Evolutionary conservation across 2,113 vertebrate genomes (phyloP).

Genomic region (Periophthalmus modestus): DNA sequence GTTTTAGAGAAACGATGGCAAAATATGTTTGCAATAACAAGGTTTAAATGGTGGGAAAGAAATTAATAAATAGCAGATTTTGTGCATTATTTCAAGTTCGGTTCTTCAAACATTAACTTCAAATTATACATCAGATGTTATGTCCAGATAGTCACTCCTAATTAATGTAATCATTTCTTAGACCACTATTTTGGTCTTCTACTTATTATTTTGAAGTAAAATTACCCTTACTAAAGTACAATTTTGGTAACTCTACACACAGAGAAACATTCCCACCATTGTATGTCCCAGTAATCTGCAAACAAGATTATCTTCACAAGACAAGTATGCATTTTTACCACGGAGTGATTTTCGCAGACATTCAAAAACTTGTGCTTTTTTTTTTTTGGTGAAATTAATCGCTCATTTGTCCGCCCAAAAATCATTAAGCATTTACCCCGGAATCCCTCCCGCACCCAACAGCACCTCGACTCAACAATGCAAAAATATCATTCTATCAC

Average conservation of each 20-base stretch:
- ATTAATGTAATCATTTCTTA: too few relatives aligned
- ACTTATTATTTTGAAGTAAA: too few relatives aligned
- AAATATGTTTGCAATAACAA: neutral
- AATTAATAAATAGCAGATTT: neutral
- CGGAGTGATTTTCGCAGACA: slow-evolving; percentile 48
- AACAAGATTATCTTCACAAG: slow-evolving; percentile 16
- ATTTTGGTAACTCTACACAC: too few relatives aligned
- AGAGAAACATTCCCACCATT: neutral
- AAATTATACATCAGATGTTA: too few relatives aligned
- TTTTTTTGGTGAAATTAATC: slow-evolving; percentile 22
- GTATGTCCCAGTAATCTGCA: neutral
- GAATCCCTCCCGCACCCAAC: slow-evolving; percentile 19
- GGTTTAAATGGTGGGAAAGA: neutral
- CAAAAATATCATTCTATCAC: slow-evolving; percentile 72
- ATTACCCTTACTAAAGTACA: too few relatives aligned
- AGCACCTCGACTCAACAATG: slow-evolving; percentile 63
- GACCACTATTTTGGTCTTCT: too few relatives aligned
- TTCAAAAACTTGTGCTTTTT: slow-evolving; percentile 34
- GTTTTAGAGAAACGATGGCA: neutral
- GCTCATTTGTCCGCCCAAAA: neutral
- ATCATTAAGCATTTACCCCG: slow-evolving; percentile 44
- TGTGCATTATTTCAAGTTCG: too few relatives aligned
- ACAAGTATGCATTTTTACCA: slow-evolving; percentile 4
- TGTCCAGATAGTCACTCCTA: too few relatives aligned
- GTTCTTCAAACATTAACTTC: too few relatives aligned